phyloP scores from a whole-genome alignment of 1,140 invertebrate species.

The Aphis craccivora region DNA sequence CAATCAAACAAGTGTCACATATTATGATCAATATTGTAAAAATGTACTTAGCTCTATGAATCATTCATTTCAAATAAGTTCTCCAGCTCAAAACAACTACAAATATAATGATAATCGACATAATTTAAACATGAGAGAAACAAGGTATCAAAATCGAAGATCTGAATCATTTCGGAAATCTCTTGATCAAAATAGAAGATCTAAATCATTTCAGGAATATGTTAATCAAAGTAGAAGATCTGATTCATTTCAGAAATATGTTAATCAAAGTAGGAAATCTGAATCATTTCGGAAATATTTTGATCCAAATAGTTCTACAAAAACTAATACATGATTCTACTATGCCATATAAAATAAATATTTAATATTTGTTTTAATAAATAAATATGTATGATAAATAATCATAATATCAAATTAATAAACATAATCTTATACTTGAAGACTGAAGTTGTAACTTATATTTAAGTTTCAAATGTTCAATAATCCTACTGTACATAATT shows the following conservation, averaged over 20 bases:
- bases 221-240: neutral
- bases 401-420: neutral
- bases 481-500: too few species aligned
- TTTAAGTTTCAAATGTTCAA: neutral
- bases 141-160: neutral
- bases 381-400: neutral
- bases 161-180: too few species aligned
- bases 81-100: neutral
- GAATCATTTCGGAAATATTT: too few species aligned
- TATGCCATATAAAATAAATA: too few species aligned
- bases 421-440: neutral
- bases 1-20: neutral
- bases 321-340: neutral
- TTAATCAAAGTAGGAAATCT: neutral
- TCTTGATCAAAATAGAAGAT: neutral
- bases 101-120: neutral
- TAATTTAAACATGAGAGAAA: neutral
- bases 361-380: too few species aligned
- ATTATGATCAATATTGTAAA: constrained; percentile 38
- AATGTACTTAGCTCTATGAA: neutral
- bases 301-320: neutral
- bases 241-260: too few species aligned
- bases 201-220: too few species aligned
- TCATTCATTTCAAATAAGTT: neutral
- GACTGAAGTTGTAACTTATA: neutral